Evolutionary conservation across 2,113 vertebrate genomes (phyloP).

Genomic region (Calypte anna): DNA sequence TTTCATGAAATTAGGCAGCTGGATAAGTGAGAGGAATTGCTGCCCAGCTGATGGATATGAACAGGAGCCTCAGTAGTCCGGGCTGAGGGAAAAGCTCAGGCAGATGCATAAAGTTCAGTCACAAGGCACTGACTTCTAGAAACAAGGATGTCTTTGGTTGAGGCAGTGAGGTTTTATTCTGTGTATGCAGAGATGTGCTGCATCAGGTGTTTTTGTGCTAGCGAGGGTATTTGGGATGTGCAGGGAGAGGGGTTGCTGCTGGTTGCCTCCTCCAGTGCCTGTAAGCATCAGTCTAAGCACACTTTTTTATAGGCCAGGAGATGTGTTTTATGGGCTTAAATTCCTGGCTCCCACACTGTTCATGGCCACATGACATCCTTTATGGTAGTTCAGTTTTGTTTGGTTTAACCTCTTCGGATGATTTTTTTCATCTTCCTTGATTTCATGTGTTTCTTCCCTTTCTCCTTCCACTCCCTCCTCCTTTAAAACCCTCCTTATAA

Average conservation of each 20-base stretch:
- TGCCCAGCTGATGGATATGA: not conserved
- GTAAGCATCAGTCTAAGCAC: not conserved
- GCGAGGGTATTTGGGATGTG: no score
- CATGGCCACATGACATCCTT: fast-evolving
- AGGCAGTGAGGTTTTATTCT: not conserved
- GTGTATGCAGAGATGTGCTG: not conserved
- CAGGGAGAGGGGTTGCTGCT: not conserved
- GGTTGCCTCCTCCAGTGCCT: not conserved
- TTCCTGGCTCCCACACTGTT: not conserved
- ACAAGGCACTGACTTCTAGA: not conserved
- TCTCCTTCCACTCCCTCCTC: not conserved
- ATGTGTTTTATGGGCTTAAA: not conserved
- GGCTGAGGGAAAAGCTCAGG: not conserved
- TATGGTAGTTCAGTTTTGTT: not conserved
- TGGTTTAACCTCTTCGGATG: not conserved
- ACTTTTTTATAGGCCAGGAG: not conserved
- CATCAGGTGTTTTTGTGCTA: fast-evolving
- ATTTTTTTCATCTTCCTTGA: not conserved
- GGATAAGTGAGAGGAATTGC: not conserved
- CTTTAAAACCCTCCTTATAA: not conserved
- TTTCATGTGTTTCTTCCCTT: not conserved
- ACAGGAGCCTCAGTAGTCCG: not conserved
- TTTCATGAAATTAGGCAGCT: not conserved
- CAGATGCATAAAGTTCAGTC: not conserved
- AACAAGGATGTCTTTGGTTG: not conserved